phyloP scores from a whole-genome alignment of 2,888 invertebrate genomes.

The Plagodis pulveraria region DNA sequence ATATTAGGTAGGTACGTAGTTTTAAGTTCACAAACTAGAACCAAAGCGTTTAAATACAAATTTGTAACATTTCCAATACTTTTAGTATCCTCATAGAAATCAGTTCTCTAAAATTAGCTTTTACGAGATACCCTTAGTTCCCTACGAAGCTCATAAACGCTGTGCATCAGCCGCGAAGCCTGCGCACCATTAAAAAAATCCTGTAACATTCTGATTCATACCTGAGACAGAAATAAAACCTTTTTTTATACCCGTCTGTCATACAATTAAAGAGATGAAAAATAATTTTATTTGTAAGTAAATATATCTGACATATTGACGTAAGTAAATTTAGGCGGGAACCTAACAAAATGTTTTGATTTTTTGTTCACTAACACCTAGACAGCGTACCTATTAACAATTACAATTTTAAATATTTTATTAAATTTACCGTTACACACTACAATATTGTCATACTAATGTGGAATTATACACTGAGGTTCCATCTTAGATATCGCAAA shows the following conservation, averaged over 20 bases:
- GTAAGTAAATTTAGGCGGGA: slow-evolving; percentile 52
- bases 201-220: slow-evolving; percentile 60
- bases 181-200: slow-evolving; percentile 61
- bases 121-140: slow-evolving; percentile 78
- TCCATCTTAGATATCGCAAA: slow-evolving; percentile 80
- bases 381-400: slow-evolving; percentile 61
- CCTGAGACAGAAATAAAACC: slow-evolving; percentile 39
- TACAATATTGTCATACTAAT: slow-evolving; percentile 79
- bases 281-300: neutral
- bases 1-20: slow-evolving; percentile 25
- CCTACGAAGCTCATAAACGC: slow-evolving; percentile 81
- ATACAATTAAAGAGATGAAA: slow-evolving; percentile 24
- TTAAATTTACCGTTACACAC: slow-evolving; percentile 58
- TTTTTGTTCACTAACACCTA: slow-evolving; percentile 63
- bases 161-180: slow-evolving; percentile 68
- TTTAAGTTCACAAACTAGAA: slow-evolving; percentile 39
- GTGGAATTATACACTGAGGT: slow-evolving; percentile 57
- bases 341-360: slow-evolving; percentile 44
- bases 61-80: slow-evolving; percentile 83
- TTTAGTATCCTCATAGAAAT: slow-evolving; percentile 78
- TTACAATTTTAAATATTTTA: slow-evolving; percentile 63
- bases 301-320: slow-evolving; percentile 23
- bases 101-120: slow-evolving; percentile 72
- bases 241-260: slow-evolving; percentile 30
- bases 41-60: slow-evolving; percentile 69